A percentile compares a stretch with the other conserved stretches of the same genome.
phyloP scores from a whole-genome alignment of 2,113 vertebrate genomes.

The Pterophyllum scalare region DNA sequence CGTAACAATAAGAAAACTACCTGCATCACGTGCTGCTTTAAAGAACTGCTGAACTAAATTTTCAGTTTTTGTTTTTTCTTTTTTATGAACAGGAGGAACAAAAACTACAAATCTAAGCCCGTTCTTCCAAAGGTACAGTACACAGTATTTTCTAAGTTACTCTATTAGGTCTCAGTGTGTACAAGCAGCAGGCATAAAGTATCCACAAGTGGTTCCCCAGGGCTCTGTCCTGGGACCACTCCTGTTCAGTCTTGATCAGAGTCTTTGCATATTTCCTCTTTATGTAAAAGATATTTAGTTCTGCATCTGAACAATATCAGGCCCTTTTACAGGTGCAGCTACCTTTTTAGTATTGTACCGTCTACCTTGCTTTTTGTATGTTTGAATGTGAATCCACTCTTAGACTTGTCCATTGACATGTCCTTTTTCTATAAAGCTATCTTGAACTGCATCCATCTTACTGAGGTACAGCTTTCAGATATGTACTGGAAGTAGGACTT shows the following conservation, averaged over 20 bases:
- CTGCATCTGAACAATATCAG: background rate
- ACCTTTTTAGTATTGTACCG: too few relatives aligned
- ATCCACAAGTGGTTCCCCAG: background rate
- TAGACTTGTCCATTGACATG: background rate
- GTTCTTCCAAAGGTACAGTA: conserved; percentile 92
- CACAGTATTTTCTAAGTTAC: background rate
- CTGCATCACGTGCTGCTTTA: conserved; percentile 4
- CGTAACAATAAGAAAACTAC: background rate
- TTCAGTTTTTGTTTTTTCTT: background rate
- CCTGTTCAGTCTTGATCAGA: background rate
- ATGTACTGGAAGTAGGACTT: background rate
- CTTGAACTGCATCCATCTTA: background rate
- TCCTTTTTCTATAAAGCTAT: background rate
- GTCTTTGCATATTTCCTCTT: background rate
- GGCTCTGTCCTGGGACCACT: background rate
- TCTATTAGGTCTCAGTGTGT: background rate
- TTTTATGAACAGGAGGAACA: conserved; percentile 88
- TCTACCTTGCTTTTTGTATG: too few relatives aligned
- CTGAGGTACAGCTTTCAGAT: background rate
- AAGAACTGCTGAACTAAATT: background rate
- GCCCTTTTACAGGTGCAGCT: background rate
- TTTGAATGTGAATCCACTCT: background rate
- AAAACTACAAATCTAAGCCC: conserved; percentile 91
- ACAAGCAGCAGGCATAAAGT: background rate
- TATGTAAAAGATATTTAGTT: background rate